Base-by-base conservation (phyloP, 2,797 vertebrate genomes). In the Danio aesculapii region DNA sequence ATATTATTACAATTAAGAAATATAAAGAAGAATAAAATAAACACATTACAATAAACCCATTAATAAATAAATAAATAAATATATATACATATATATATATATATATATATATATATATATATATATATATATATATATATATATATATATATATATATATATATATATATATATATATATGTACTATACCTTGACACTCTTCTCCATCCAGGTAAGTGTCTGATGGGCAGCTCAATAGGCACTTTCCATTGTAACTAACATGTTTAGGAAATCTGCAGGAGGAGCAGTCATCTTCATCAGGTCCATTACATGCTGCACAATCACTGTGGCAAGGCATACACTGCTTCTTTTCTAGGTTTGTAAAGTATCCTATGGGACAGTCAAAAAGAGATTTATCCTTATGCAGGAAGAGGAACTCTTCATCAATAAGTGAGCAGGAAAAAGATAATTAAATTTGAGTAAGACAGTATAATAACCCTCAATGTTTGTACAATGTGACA, bases 251-350 rank as follows among this genome's bases (percentile, higher is more conserved):
- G 3, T 95, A 90, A 5, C 90, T 86, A 55, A 89, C 41, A 8
- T 77, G 84, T 61, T 1, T 59, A 0, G 2, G 0, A 2, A 30
- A 6, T 0, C 30, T 0, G 17, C 95, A 96, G n/a, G 41, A 47
- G 47, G 73, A 88, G 14, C 95, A 96, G 84, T 96, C 91, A 0
- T 94, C 89, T 0, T 58, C 75, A 1, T 92, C 83, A 0, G 93
- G 95, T 4, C 95, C 95, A 0, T 66, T 88, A 82, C 95, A 96
- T 12, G 89, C 75, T 68, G 79, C 81, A 70, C 95, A 96, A 59
- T 88, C 49, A 0, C 64, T 4, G 1, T 95, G 90, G 84, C 95
- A 96, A 30, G 58, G 74, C 46, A 87, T 77, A 69, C 95, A 96
- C n/a, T 57, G 67, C 7, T 44, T 77, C 46, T 71, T 87, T 49